These are phyloP conservation scores for Semotilus atromaculatus DNA, from an alignment of 2,797 vertebrate genomes.

Conservation along the genomic window DNA sequence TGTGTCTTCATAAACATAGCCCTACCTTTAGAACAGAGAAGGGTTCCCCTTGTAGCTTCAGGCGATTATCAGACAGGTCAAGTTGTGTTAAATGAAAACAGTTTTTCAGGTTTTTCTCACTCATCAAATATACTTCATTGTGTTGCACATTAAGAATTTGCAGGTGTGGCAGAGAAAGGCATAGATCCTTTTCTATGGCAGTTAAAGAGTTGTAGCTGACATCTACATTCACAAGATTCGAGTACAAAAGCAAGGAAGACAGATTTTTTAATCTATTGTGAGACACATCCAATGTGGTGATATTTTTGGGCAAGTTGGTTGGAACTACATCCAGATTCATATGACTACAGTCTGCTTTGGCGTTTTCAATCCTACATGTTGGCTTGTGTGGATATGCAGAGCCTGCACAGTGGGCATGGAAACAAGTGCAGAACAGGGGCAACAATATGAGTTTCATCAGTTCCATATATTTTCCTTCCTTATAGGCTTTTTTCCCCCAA, in stretches of 20 bases:
- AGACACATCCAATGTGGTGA: constrained; percentile 86
- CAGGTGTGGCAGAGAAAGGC: constrained; percentile 78
- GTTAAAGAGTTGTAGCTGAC: constrained; percentile 85
- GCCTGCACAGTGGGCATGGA: background rate
- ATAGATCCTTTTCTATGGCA: constrained; percentile 78
- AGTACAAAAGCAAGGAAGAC: constrained; percentile 79
- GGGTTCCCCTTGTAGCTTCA: constrained; percentile 77
- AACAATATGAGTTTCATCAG: constrained; percentile 23
- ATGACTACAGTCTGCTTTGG: constrained; percentile 89
- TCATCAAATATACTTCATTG: constrained; percentile 82
- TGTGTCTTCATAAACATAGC: background rate
- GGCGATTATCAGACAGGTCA: constrained; percentile 81
- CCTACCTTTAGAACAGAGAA: constrained; percentile 41
- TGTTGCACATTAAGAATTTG: constrained; percentile 80
- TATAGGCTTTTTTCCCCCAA: background rate
- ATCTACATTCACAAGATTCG: constrained; percentile 76
- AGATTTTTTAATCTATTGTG: constrained; percentile 85
- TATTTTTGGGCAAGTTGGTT: constrained; percentile 82
- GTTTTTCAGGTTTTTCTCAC: constrained; percentile 73
- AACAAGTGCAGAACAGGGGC: constrained; percentile 23
- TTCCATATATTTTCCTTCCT: constrained; percentile 21
- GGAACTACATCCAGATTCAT: constrained; percentile 83
- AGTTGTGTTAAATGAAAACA: constrained; percentile 80
- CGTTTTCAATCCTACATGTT: constrained; percentile 71
- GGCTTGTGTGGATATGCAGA: constrained; percentile 58